Evolutionary conservation across 2,888 invertebrate genomes (phyloP).

Genomic region (Drosophila pseudotalamancana): DNA sequence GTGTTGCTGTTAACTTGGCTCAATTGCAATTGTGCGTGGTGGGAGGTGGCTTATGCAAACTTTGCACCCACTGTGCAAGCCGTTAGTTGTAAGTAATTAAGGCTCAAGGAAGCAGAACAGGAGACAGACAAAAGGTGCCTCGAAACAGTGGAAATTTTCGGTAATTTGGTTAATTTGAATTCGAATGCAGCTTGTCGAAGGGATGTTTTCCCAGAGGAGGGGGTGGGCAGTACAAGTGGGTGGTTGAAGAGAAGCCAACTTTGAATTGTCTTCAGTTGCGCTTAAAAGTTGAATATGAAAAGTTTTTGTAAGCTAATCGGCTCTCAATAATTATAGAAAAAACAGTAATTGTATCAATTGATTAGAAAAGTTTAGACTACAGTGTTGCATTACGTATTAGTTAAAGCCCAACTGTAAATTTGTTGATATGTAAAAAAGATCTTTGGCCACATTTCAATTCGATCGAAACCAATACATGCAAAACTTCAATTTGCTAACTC

Average conservation of each 20-base stretch:
- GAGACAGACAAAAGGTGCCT: conserved; percentile 23
- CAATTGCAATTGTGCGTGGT: conserved; percentile 47
- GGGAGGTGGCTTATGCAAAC: conserved; percentile 30
- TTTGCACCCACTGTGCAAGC: conserved; percentile 34
- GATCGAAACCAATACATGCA: too few species aligned
- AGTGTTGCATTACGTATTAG: too few species aligned
- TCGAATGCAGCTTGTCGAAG: conserved; percentile 33
- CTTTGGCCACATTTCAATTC: too few species aligned
- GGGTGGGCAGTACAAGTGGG: not conserved
- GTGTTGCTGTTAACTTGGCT: conserved; percentile 36
- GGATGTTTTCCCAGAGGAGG: not conserved
- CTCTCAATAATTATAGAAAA: conserved; percentile 5
- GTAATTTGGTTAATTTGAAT: conserved; percentile 75
- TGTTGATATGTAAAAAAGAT: too few species aligned
- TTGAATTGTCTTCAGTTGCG: conserved; percentile 14
- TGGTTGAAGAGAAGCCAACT: not conserved
- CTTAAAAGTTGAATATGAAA: not conserved
- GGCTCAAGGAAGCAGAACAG: conserved; percentile 26
- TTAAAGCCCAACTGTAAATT: too few species aligned
- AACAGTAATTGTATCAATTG: not conserved
- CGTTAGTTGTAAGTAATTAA: conserved; percentile 71
- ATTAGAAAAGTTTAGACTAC: not conserved
- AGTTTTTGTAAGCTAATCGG: not conserved
- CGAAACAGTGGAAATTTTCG: conserved; percentile 49
- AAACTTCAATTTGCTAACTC: too few species aligned